These are phyloP conservation scores for Rhinophrynus dorsalis DNA, from an alignment of 2,797 vertebrate species.

Conservation along the genomic window DNA sequence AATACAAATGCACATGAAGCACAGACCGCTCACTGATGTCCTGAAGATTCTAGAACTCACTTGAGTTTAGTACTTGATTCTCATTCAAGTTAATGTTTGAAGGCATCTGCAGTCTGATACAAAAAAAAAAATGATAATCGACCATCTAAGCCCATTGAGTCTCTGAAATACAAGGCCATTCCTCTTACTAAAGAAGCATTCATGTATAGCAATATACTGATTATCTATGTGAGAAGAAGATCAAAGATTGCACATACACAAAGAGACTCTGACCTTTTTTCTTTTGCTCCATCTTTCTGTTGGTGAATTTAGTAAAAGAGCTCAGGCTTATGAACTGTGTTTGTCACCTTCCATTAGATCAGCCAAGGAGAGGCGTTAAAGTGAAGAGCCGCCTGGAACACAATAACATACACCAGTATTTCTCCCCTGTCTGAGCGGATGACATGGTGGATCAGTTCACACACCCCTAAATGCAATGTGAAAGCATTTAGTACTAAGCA, in stretches of 20 bases:
- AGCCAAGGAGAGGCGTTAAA: slow-evolving; percentile 44
- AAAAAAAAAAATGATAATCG: neutral
- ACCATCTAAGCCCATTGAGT: neutral
- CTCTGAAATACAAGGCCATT: neutral
- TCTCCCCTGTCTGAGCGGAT: neutral
- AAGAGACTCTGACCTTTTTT: neutral
- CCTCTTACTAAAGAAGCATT: neutral
- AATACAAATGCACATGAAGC: too few relatives aligned
- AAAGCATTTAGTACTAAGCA: slow-evolving; percentile 46
- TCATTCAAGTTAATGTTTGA: neutral
- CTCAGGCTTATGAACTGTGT: slow-evolving; percentile 46
- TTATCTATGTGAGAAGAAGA: neutral
- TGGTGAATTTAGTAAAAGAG: slow-evolving; percentile 24
- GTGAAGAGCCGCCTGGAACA: neutral
- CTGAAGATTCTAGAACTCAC: neutral
- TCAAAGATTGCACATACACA: neutral
- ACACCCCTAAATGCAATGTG: slow-evolving; percentile 32
- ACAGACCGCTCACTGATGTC: neutral
- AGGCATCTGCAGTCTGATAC: neutral
- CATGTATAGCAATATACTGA: neutral
- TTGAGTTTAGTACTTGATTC: neutral
- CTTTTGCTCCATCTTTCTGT: neutral
- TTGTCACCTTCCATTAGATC: slow-evolving; percentile 51
- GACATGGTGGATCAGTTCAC: neutral
- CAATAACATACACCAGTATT: neutral